Percentiles rank a stretch among this genome's conserved stretches.
Evolutionary conservation across 2,888 invertebrate species (phyloP).

Genomic region (Microctonus aethiopoides): DNA sequence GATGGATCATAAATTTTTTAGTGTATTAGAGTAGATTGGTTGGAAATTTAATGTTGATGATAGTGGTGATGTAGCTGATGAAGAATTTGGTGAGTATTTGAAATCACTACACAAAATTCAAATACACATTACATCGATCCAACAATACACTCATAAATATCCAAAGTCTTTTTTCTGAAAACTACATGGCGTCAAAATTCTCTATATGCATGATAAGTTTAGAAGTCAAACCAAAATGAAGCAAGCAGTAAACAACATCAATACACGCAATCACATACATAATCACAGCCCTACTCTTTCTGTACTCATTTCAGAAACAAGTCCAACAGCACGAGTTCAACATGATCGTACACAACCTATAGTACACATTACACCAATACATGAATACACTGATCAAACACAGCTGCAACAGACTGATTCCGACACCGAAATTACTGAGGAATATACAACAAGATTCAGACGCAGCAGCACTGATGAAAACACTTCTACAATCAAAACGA

Average conservation of each 20-base stretch:
- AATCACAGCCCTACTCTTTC: constrained; percentile 56
- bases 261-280: constrained; percentile 45
- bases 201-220: background rate
- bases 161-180: background rate
- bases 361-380: constrained; percentile 58
- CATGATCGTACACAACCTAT: constrained; percentile 54
- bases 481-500: constrained; percentile 60
- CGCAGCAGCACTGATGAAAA: constrained; percentile 56
- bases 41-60: background rate
- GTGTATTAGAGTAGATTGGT: background rate
- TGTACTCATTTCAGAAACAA: constrained; percentile 66
- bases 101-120: constrained; percentile 3
- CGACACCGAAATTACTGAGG: constrained; percentile 59
- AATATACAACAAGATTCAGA: constrained; percentile 62
- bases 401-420: constrained; percentile 55
- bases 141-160: background rate
- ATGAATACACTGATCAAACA: constrained; percentile 53
- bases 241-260: constrained; percentile 39
- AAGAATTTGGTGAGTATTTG: background rate
- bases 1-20: background rate
- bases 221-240: constrained; percentile 55
- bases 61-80: background rate
- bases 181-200: background rate
- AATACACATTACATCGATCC: background rate
- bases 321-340: constrained; percentile 59